Evolutionary conservation across 35 echinoderm and acorn worm genomes (phyloP).

Genomic region (Acanthaster planci): DNA sequence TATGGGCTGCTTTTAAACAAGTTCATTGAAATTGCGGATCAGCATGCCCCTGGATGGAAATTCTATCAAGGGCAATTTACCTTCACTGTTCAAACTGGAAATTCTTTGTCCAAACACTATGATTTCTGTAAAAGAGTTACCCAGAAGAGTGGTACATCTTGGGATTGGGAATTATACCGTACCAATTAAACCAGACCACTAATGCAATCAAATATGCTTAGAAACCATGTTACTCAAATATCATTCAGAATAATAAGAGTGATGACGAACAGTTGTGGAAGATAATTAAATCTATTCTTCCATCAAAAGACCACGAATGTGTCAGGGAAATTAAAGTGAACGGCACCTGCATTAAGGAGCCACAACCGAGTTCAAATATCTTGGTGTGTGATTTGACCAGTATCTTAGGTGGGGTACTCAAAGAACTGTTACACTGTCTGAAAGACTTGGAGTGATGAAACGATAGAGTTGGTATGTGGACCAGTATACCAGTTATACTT

Average conservation of each 20-base stretch:
- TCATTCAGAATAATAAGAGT: neutral
- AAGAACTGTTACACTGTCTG: constrained; percentile 8
- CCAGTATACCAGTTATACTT: too few species aligned
- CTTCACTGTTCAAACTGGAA: constrained; percentile 27
- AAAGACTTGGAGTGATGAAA: constrained; percentile 14
- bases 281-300: constrained; percentile 39
- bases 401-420: constrained; percentile 6
- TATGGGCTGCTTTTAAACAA: constrained; percentile 19
- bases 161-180: constrained; percentile 31
- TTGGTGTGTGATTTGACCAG: constrained; percentile 10
- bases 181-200: constrained; percentile 15
- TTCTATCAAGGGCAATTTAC: constrained; percentile 30
- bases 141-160: constrained; percentile 10
- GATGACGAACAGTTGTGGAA: constrained; percentile 38
- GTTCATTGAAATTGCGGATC: constrained; percentile 31
- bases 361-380: constrained; percentile 16
- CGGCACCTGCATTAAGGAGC: neutral
- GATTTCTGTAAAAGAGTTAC: constrained; percentile 28
- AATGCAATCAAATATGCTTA: constrained; percentile 32
- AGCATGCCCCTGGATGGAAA: constrained; percentile 32
- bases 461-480: too few species aligned
- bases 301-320: constrained; percentile 21
- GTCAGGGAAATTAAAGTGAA: constrained; percentile 23
- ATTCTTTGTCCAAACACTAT: constrained; percentile 22
- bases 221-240: constrained; percentile 22